Evolutionary conservation across 2,797 vertebrate genomes (phyloP).

Genomic region (Micromesistius poutassou): DNA sequence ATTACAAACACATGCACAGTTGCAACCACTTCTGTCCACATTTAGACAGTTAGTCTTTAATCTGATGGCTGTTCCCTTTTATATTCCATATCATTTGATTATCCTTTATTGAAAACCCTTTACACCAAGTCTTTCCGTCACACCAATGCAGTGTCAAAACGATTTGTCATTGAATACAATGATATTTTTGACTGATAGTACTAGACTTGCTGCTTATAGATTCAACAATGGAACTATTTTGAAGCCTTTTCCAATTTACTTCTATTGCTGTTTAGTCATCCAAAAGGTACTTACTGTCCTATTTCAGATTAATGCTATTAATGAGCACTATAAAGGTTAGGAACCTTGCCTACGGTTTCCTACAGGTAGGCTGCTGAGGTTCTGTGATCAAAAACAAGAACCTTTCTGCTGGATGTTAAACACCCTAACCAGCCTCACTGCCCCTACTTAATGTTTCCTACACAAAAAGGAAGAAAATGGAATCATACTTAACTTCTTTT

Average conservation of each 20-base stretch:
- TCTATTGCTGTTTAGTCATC: background rate
- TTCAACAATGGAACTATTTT: background rate
- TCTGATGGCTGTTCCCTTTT: background rate
- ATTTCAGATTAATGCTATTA: background rate
- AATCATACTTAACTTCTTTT: background rate
- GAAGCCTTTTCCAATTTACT: background rate
- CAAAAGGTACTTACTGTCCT: background rate
- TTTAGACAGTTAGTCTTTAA: background rate
- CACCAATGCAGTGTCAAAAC: background rate
- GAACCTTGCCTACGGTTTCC: background rate
- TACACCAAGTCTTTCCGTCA: background rate
- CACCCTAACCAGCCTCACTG: background rate
- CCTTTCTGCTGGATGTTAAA: background rate
- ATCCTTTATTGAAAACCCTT: background rate
- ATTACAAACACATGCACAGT: background rate
- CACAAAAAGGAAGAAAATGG: background rate
- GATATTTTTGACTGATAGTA: background rate
- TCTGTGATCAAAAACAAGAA: background rate
- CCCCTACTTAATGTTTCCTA: background rate
- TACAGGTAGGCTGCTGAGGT: background rate
- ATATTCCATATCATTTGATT: background rate
- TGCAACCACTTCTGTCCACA: background rate
- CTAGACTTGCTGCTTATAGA: background rate
- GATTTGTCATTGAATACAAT: background rate
- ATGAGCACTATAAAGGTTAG: background rate